A percentile compares a stretch with the other conserved stretches of the same genome.
Conservation (phyloP, 2,888 invertebrate species). For the Leucophenga maculata region DNA sequence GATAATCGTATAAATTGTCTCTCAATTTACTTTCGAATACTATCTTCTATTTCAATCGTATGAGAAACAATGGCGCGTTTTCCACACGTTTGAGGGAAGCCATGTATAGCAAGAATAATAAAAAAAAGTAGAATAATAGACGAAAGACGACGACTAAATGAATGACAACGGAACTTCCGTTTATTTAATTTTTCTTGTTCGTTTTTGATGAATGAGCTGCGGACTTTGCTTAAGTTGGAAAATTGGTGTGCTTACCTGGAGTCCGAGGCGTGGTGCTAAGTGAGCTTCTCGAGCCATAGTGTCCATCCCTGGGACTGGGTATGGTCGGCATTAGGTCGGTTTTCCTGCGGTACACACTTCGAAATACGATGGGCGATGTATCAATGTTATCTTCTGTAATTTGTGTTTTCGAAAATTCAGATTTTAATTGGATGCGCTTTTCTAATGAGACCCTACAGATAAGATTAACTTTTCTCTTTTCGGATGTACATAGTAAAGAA, state of each 20-base stretch:
- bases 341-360: slow-evolving; percentile 86
- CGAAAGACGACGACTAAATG: slow-evolving; percentile 12
- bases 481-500: background rate
- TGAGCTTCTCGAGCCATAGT: slow-evolving; percentile 74
- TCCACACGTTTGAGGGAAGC: too few species aligned
- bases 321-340: slow-evolving; percentile 93
- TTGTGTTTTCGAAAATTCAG: slow-evolving; percentile 21
- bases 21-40: too few species aligned
- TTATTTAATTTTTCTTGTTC: background rate
- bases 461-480: background rate
- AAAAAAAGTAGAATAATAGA: background rate
- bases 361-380: slow-evolving; percentile 78
- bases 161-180: background rate
- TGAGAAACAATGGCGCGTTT: background rate
- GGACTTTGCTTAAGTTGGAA: background rate
- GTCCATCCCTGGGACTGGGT: slow-evolving; percentile 80
- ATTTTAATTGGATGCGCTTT: background rate
- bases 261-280: slow-evolving; percentile 73
- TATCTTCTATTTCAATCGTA: too few species aligned
- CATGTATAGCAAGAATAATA: background rate
- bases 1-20: too few species aligned
- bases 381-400: slow-evolving; percentile 72
- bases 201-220: background rate
- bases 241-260: slow-evolving; percentile 69
- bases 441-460: background rate